Conservation (phyloP, 1,140 invertebrate species). For the Apolygus lucorum region DNA sequence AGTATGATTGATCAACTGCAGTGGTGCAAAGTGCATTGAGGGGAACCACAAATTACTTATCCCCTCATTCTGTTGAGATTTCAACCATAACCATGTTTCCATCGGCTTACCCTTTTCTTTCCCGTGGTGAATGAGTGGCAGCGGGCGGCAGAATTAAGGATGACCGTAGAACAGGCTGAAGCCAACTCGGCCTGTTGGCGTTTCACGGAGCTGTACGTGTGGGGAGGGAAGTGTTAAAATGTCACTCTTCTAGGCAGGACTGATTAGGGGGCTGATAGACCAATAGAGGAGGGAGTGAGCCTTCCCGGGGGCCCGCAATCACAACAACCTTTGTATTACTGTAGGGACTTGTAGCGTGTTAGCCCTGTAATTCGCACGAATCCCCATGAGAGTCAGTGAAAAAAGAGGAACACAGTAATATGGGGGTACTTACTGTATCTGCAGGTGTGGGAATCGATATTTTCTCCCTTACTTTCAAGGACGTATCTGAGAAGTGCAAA, state of each 20-base stretch:
- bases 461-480: too few relatives aligned
- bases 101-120: not conserved
- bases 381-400: too few relatives aligned
- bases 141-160: not conserved
- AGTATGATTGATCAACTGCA: not conserved
- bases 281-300: not conserved
- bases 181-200: not conserved
- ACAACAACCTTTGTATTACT: not conserved
- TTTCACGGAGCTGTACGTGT: too few relatives aligned
- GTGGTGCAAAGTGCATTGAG: too few relatives aligned
- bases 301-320: not conserved
- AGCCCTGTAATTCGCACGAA: too few relatives aligned
- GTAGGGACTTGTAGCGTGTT: too few relatives aligned
- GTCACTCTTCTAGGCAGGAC: conserved; percentile 4
- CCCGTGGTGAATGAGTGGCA: not conserved
- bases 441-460: too few relatives aligned
- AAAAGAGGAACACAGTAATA: too few relatives aligned
- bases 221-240: conserved; percentile 13
- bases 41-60: too few relatives aligned
- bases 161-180: not conserved
- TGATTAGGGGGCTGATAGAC: conserved; percentile 3
- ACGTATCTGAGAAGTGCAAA: too few relatives aligned
- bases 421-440: too few relatives aligned
- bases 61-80: too few relatives aligned
- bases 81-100: not conserved